Conservation (phyloP, 2,113 vertebrate genomes). For the Oceanodroma tethys region DNA sequence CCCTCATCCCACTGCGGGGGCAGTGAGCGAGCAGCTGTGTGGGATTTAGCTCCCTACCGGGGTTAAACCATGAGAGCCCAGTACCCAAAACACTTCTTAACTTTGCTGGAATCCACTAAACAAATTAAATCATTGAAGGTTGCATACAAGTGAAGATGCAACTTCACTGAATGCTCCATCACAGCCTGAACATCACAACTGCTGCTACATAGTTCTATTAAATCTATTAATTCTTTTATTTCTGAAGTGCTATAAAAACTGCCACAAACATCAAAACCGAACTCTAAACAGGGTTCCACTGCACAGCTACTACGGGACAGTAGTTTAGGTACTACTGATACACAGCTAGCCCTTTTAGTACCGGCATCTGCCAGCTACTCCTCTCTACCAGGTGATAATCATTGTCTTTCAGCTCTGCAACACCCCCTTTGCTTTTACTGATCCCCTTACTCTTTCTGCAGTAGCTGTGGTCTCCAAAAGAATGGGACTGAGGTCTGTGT, state of each 20-base stretch:
- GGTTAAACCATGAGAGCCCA: background rate
- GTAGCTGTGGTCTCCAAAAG: background rate
- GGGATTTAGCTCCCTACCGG: background rate
- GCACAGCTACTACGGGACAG: background rate
- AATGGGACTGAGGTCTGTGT: background rate
- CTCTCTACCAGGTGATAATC: background rate
- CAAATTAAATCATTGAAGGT: background rate
- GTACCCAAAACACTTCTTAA: background rate
- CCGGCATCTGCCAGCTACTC: background rate
- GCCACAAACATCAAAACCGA: background rate
- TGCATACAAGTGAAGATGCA: background rate
- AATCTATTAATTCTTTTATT: background rate
- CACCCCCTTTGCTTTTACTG: background rate
- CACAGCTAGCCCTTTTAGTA: background rate
- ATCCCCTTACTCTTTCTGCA: background rate
- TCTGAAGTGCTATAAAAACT: background rate
- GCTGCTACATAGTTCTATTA: background rate
- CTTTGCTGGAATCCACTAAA: background rate
- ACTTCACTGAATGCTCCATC: background rate
- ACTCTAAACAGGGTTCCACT: background rate
- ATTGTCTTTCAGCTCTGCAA: background rate
- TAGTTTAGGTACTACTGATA: background rate
- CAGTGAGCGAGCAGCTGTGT: background rate
- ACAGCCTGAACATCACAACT: background rate
- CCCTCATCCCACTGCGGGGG: too few species aligned